Percentiles rank a stretch among this genome's conserved stretches.
These are phyloP conservation scores for Spinus olivaceus DNA, from an alignment of 2,797 vertebrate genomes.

Conservation along the genomic window DNA sequence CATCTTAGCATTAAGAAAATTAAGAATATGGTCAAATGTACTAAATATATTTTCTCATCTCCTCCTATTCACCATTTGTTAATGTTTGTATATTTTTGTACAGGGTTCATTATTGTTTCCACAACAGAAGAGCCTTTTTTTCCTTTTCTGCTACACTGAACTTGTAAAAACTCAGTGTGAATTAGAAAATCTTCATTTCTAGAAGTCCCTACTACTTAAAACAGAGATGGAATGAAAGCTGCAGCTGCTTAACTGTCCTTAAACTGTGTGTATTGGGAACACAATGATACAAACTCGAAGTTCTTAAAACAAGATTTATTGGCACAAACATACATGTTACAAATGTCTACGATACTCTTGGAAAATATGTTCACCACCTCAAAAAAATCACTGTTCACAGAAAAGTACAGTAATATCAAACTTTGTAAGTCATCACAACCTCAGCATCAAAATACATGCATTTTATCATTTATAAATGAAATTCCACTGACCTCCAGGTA, in stretches of 20 bases:
- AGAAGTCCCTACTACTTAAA: not conserved
- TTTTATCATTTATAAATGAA: constrained; percentile 42
- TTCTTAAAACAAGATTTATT: constrained; percentile 71
- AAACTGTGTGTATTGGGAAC: not conserved
- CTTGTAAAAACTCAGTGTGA: not conserved
- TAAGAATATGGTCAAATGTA: not conserved
- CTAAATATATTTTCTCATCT: not conserved
- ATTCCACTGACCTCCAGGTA: constrained; percentile 61
- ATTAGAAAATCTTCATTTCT: not conserved
- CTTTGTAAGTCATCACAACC: constrained; percentile 46
- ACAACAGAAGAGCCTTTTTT: not conserved
- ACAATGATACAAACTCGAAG: not conserved
- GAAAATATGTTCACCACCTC: constrained; percentile 60
- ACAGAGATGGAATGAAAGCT: not conserved
- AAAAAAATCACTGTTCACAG: constrained; percentile 54
- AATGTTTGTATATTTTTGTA: not conserved
- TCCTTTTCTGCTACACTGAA: not conserved
- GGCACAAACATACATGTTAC: constrained; percentile 56
- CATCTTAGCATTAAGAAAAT: not conserved
- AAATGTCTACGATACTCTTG: constrained; percentile 40
- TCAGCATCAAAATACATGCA: constrained; percentile 63
- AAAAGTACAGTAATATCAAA: constrained; percentile 58
- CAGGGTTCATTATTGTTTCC: not conserved
- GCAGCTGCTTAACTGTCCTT: not conserved
- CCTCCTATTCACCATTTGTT: not conserved